These are phyloP conservation scores for Slavum lentiscoides DNA, from an alignment of 2,888 invertebrate species.

Conservation along the genomic window DNA sequence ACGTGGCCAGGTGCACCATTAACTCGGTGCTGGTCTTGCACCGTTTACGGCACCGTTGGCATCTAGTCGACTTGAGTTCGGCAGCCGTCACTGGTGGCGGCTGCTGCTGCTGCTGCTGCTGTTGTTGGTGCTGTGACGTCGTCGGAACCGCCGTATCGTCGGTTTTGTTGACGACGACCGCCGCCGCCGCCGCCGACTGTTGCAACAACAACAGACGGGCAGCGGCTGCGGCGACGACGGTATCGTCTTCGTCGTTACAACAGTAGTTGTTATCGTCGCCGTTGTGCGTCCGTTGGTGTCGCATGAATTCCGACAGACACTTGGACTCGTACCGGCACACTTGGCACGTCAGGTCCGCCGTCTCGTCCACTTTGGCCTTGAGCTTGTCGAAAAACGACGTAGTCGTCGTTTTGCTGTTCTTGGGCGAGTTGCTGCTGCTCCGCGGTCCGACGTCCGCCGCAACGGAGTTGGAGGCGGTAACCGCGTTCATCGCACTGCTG, in stretches of 20 bases:
- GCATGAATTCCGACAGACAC: constrained; percentile 78
- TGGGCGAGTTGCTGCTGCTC: constrained; percentile 59
- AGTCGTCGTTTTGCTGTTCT: constrained; percentile 74
- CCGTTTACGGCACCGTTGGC: constrained; percentile 82
- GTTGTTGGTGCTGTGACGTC: constrained; percentile 19
- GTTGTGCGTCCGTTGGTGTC: constrained; percentile 69
- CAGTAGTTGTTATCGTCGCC: constrained; percentile 38
- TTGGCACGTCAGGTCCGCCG: constrained; percentile 68
- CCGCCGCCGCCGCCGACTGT: not conserved
- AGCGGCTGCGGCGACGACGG: not conserved
- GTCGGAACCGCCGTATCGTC: not conserved
- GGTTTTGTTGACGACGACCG: constrained; percentile 3
- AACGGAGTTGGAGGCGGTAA: not conserved
- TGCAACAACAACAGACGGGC: no score
- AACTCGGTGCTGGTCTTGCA: constrained; percentile 84
- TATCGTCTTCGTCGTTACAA: constrained; percentile 1
- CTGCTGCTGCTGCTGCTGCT: constrained; percentile 29
- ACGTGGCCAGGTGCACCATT: constrained; percentile 73
- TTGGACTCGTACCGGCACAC: constrained; percentile 77
- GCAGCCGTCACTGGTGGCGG: constrained; percentile 43
- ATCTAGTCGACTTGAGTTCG: constrained; percentile 68
- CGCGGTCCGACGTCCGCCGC: not conserved
- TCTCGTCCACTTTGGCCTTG: constrained; percentile 73
- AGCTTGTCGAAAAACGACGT: constrained; percentile 81
- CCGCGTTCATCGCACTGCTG: not conserved